A percentile compares a stretch with the other conserved stretches of the same genome.
phyloP scores from a whole-genome alignment of 2,113 vertebrate genomes.

The Ia io region DNA sequence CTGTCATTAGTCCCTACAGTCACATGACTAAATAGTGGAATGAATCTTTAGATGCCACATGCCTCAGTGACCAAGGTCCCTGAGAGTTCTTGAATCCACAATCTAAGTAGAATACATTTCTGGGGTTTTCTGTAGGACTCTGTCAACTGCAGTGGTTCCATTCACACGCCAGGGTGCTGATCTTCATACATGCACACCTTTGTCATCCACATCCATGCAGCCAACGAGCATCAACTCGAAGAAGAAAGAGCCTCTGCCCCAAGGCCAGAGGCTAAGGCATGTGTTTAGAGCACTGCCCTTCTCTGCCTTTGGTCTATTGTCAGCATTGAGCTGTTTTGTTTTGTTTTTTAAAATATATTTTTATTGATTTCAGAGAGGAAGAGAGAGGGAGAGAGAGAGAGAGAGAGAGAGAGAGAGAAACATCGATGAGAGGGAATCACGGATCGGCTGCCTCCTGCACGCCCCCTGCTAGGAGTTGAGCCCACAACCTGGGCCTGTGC shows the following conservation, averaged over 20 bases:
- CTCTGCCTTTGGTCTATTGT: neutral
- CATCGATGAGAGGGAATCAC: no score
- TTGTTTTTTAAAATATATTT: no score
- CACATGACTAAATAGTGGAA: neutral
- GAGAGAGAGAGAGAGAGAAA: no score
- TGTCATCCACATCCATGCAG: neutral
- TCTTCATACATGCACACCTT: neutral
- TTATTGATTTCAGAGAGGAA: no score
- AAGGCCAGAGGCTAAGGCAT: neutral
- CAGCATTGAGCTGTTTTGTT: neutral
- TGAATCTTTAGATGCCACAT: neutral
- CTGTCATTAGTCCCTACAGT: neutral
- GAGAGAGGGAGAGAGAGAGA: no score
- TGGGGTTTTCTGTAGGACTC: fast-evolving
- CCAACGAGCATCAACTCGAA: neutral
- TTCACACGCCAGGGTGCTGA: neutral
- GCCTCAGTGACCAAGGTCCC: neutral
- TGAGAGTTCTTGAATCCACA: neutral
- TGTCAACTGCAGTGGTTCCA: neutral
- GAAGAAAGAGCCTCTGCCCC: neutral
- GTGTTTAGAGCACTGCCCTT: neutral
- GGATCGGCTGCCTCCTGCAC: no score
- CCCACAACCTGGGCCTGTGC: no score
- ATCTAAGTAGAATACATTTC: neutral
- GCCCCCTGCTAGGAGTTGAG: no score